A percentile compares a stretch with the other conserved stretches of the same genome.
These are phyloP conservation scores for Helogale parvula DNA, from an alignment of 2,113 vertebrate species.

Conservation along the genomic window DNA sequence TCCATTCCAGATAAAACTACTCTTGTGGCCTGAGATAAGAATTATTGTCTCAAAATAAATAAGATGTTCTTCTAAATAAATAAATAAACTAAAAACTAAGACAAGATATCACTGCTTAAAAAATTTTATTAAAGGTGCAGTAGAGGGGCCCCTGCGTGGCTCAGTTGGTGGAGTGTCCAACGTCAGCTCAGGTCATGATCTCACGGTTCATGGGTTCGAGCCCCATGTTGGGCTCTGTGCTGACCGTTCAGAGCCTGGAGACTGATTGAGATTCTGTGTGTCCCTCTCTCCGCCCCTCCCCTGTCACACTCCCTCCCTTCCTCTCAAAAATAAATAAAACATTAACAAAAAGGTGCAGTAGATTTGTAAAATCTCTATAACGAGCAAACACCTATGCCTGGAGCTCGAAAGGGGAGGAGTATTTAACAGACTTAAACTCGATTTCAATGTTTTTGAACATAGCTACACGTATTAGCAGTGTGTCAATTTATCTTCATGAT, in stretches of 20 bases:
- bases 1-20: neutral
- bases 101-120: neutral
- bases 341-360: neutral
- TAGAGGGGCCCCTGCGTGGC: too few relatives aligned
- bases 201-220: too few relatives aligned
- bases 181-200: too few relatives aligned
- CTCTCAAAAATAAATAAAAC: too few relatives aligned
- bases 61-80: neutral
- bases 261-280: too few relatives aligned
- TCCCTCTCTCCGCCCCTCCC: too few relatives aligned
- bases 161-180: too few relatives aligned
- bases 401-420: neutral
- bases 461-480: constrained; percentile 18
- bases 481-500: constrained; percentile 44
- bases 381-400: neutral
- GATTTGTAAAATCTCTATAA: constrained; percentile 9
- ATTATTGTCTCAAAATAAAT: neutral
- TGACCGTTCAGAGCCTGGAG: too few relatives aligned
- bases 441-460: constrained; percentile 37
- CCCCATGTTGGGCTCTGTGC: too few relatives aligned
- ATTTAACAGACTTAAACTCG: neutral
- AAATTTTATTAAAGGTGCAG: neutral
- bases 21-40: neutral
- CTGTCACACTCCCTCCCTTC: too few relatives aligned
- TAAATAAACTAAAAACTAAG: constrained; percentile 27